Evolutionary conservation across 1,140 invertebrate species (phyloP).

Genomic region (Papilio glaucus): DNA sequence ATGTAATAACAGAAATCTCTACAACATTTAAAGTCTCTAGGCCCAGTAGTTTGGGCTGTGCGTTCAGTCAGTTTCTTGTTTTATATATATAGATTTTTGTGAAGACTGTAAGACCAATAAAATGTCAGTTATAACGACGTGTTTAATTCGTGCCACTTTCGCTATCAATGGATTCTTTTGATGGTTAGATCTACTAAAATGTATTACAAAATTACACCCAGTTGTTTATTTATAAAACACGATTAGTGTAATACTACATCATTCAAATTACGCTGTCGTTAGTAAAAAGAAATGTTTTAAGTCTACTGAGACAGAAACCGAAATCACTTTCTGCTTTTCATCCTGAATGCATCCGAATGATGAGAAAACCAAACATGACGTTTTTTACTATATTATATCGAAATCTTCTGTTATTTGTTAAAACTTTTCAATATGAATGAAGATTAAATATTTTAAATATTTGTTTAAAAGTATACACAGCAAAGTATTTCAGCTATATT

Average conservation of each 20-base stretch:
- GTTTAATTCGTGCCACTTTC: constrained; percentile 13
- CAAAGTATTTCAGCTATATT: not conserved
- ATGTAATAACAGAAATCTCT: too few relatives aligned
- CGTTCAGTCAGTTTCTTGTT: too few relatives aligned
- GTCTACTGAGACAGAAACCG: not conserved
- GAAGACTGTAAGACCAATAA: not conserved
- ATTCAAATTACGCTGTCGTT: not conserved
- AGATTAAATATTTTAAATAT: not conserved
- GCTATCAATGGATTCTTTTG: constrained; percentile 9
- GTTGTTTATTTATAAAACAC: not conserved
- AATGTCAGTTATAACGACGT: not conserved
- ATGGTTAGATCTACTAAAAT: constrained; percentile 7
- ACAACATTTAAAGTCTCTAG: too few relatives aligned
- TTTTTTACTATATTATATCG: not conserved
- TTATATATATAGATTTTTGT: constrained; percentile 1
- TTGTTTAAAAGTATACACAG: not conserved
- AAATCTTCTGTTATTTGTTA: not conserved
- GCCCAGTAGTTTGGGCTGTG: too few relatives aligned
- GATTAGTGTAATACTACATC: not conserved
- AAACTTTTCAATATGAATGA: not conserved
- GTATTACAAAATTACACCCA: constrained; percentile 11
- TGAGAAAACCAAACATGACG: too few relatives aligned
- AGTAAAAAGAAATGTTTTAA: too few relatives aligned
- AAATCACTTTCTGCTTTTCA: too few relatives aligned
- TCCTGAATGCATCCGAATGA: too few relatives aligned